Evolutionary conservation across 2,888 invertebrate species (phyloP), one percentile per base, ranked within the genome.

Genomic region (Exephanes ischioxanthus): DNA sequence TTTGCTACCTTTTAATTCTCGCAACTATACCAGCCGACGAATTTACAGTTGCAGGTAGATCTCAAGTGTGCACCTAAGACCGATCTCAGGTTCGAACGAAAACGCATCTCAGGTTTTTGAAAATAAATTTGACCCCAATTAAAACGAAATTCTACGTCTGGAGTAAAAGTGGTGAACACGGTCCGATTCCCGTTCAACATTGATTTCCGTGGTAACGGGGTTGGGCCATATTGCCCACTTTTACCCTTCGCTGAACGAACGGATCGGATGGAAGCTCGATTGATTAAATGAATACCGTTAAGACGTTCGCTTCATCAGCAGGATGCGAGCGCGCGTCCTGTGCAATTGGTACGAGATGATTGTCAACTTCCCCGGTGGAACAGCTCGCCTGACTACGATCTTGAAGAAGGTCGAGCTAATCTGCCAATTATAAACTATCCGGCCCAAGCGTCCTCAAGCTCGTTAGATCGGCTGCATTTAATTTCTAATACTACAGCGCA

Each of bases 381-480:
- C n/a, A 30, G 53, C 37, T 66, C 37, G 37, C 63, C 33, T 71
- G 30, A 51, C 30, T 63, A 70, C 37, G 80, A n/a, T 72, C 72
- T 55, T 45, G 53, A 80, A 63, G 85, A 86, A 87, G 86, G 83
- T 53, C 85, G 87, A 86, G 82, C 81, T 77, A 82, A 88, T 88
- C 79, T 75, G 82, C 48, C 84, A 89, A 87, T 89, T 89, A 87
- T 86, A 85, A 86, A 63, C 53, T 33, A 75, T 51, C 85, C 85
- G 81, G 77, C 63, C 73, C 37, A 58, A 66, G 68, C 70, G 45
- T 75, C 61, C 75, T 75, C 58, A 61, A 70, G 66, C 77, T 55
- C 71, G 81, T 63, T 80, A 41, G 71, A 33, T 41, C 71, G 51
- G 37, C 22, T 63, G 30, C 33, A 45, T 48, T 53, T 66, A 73